Evolutionary conservation across 2,888 invertebrate species (phyloP), one percentile per base, ranked within the genome.

Genomic region (Epinotia ramella): DNA sequence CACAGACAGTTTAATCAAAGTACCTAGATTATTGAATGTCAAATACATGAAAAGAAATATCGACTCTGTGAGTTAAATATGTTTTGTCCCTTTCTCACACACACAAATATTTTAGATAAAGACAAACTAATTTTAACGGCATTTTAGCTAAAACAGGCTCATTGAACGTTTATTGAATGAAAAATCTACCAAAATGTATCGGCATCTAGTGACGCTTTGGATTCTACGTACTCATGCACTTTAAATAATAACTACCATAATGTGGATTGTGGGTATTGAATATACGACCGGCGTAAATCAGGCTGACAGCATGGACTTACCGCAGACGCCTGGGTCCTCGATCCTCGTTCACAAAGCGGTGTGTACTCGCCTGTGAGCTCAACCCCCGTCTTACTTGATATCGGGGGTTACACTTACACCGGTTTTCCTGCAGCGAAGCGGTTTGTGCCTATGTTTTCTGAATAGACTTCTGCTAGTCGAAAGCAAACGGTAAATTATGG

Each of bases 261-360:
- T 40, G 40, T 40, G 40, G 40, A 40, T 40, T 40, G 83, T 82
- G 81, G 78, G 75, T 80, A 86, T 86, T 82, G 84, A 84, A 84
- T 83, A 83, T 84, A 80, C 75, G 78, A 77, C 79, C 81, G 82
- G 81, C 81, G 86, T 87, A 87, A 87, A 87, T 87, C 85, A 85
- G 81, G 80, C 80, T 83, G 85, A 79, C 83, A 78, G 81, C 79
- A 78, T 77, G 73, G 81, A 79, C 80, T 83, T 81, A 82, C 82
- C 81, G 77, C 84, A 83, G 44, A 74, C 24, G 59, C 28, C 62
- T 62, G n/a, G 33, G 33, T 57, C 18, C 9, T 40, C 57, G 18
- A 11, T 6, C 62, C 33, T 62, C 62, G 62, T n/a, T n/a, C 16
- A 28, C 28, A 16, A 49, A 49, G 16, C 13, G 49, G 16, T 13